Percentiles rank a stretch among this genome's conserved stretches.
Evolutionary conservation across 2,113 vertebrate genomes (phyloP).

Genomic region (Hystrix brachyura): DNA sequence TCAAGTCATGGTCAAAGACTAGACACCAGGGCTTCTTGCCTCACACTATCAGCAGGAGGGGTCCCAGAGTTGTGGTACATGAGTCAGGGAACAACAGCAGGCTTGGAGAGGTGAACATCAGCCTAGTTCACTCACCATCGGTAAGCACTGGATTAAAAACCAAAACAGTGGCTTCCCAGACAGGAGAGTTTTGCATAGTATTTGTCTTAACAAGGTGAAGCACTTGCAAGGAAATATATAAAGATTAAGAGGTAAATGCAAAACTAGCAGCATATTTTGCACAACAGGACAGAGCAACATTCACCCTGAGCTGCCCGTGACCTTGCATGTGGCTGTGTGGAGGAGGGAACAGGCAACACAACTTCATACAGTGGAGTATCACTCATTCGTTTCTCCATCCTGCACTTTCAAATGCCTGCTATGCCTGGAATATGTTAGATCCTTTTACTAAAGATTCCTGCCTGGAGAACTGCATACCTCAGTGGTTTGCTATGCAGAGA

Average conservation of each 20-base stretch:
- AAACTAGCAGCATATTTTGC: neutral
- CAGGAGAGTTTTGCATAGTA: neutral
- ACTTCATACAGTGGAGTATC: neutral
- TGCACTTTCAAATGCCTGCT: neutral
- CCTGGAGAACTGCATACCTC: neutral
- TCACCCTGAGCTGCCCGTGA: no score
- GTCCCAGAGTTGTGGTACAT: no score
- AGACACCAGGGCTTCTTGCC: neutral
- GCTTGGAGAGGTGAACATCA: neutral
- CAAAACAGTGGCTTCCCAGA: neutral
- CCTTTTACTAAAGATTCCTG: neutral
- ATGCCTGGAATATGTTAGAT: neutral
- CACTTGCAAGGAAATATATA: neutral
- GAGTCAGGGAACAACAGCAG: neutral
- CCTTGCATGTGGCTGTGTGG: neutral
- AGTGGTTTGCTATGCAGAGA: neutral
- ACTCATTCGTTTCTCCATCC: neutral
- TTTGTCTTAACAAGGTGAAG: neutral
- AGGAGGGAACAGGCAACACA: neutral
- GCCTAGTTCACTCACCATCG: neutral
- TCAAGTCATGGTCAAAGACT: neutral
- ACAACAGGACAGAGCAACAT: no score
- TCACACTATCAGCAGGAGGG: no score
- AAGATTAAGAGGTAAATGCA: neutral
- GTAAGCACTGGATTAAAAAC: neutral